Conservation (phyloP, 2,113 vertebrate species). For the Pelusios castaneus region DNA sequence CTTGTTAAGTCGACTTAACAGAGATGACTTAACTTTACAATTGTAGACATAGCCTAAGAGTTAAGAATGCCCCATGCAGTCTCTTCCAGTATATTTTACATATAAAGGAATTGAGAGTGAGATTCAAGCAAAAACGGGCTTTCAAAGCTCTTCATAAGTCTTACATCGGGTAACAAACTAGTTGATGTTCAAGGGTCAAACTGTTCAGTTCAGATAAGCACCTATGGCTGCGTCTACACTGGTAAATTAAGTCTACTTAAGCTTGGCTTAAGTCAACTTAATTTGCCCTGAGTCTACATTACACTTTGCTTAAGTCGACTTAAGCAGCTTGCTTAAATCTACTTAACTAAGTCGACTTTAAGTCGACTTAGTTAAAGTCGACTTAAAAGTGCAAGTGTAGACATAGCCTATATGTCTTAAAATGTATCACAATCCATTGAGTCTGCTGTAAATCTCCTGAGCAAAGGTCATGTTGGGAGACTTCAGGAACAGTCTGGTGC, state of each 20-base stretch:
- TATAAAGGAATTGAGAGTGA: constrained; percentile 54
- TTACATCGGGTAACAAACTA: constrained; percentile 14
- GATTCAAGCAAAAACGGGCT: neutral
- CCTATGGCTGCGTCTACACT: too few relatives aligned
- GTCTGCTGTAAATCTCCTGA: constrained; percentile 3
- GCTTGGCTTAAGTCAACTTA: too few relatives aligned
- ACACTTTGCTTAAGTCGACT: too few relatives aligned
- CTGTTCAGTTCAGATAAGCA: constrained; percentile 22
- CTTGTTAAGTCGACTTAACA: too few relatives aligned
- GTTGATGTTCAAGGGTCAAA: neutral
- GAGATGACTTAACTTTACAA: too few relatives aligned
- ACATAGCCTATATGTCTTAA: constrained; percentile 21
- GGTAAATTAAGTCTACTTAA: too few relatives aligned
- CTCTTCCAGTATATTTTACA: neutral
- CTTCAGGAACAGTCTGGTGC: neutral
- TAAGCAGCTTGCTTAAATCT: too few relatives aligned
- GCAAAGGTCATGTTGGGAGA: neutral
- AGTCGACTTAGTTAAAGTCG: too few relatives aligned
- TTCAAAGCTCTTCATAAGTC: constrained; percentile 60
- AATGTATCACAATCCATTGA: constrained; percentile 11
- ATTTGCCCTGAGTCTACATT: too few relatives aligned
- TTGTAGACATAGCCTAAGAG: too few relatives aligned
- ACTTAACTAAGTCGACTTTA: too few relatives aligned
- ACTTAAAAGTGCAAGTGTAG: too few relatives aligned
- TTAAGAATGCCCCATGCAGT: neutral